A percentile compares a stretch with the other conserved stretches of the same genome.
Conservation (phyloP, 2,888 invertebrate genomes). For the Orchesella flavescens region DNA sequence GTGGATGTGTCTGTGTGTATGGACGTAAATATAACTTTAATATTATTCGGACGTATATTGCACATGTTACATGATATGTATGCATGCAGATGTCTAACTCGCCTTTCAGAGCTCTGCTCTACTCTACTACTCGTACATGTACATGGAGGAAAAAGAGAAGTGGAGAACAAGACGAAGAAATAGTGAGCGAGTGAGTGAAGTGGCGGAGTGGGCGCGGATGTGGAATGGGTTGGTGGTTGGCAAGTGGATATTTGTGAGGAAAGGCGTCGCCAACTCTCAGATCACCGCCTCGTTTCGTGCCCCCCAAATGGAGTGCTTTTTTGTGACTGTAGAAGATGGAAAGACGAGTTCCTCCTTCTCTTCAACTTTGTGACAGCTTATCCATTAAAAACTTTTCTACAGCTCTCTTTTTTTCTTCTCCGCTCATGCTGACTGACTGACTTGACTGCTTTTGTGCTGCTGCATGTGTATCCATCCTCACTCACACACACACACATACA, state of each 20-base stretch:
- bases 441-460: not conserved
- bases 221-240: constrained; percentile 62
- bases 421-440: constrained; percentile 27
- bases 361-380: constrained; percentile 69
- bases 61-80: constrained; percentile 13
- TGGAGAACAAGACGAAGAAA: constrained; percentile 36
- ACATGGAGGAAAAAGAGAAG: constrained; percentile 22
- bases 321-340: constrained; percentile 63
- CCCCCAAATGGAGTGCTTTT: constrained; percentile 61
- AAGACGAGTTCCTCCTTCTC: constrained; percentile 62
- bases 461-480: constrained; percentile 14
- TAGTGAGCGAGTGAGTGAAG: constrained; percentile 62
- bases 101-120: too few relatives aligned
- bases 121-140: too few relatives aligned
- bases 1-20: not conserved
- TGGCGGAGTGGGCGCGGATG: constrained; percentile 58
- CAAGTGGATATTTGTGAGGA: constrained; percentile 64
- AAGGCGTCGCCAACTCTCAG: constrained; percentile 62
- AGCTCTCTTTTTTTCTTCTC: constrained; percentile 39
- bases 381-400: constrained; percentile 67
- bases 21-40: not conserved
- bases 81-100: not conserved
- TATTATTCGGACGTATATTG: not conserved
- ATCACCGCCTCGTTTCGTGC: constrained; percentile 60
- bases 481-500: not conserved